Base-by-base conservation (phyloP, 1,140 invertebrate species). In the Tyrophagus putrescentiae region DNA sequence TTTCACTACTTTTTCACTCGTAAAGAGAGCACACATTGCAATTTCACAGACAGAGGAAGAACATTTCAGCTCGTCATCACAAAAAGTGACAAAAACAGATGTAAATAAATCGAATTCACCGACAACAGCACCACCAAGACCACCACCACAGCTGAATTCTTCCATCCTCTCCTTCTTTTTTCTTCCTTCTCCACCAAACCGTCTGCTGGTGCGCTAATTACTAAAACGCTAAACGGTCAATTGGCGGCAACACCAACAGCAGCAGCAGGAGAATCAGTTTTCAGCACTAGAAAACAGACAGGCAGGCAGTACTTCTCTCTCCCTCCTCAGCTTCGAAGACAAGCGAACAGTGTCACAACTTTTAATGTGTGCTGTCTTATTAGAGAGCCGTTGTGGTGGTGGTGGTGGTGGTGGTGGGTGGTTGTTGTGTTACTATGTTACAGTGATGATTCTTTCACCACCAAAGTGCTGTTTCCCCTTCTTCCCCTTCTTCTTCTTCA, bases 51-150 rank as follows among this genome's bases (percentile, higher is more conserved):
- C n/a, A n/a, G n/a, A n/a, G n/a, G n/a, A n/a, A n/a, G n/a, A n/a
- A n/a, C n/a, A n/a, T 39, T 13, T 39, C 36, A 13, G 36, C 21
- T 48, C 45, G 31, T 48, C 45, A 48, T 48, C 45, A 48, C 18
- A 21, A 48, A 21, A 48, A 54, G 13, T 54, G 52, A 29, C 52
- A 54, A 54, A 54, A 54, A 54, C 52, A 54, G 52, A 54, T 54
- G 52, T 54, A 54, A 54, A 54, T 54, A 53, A 29, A 53, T 53
- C 7, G 50, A 53, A 48, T 32, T 11, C 34, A 53, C 34, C 50
- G 50, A 7, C 50, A 53, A 28, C 23, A 48, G 7, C 45, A 18
- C n/a, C n/a, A 39, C n/a, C 21, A 6, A 5, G 44, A 48, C 25
- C 41, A 42, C 18, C 25, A n/a, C 6, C 1, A 5, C 18, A 42